Evolutionary conservation across 2,888 invertebrate genomes (phyloP).

Genomic region (Trilocha varians): DNA sequence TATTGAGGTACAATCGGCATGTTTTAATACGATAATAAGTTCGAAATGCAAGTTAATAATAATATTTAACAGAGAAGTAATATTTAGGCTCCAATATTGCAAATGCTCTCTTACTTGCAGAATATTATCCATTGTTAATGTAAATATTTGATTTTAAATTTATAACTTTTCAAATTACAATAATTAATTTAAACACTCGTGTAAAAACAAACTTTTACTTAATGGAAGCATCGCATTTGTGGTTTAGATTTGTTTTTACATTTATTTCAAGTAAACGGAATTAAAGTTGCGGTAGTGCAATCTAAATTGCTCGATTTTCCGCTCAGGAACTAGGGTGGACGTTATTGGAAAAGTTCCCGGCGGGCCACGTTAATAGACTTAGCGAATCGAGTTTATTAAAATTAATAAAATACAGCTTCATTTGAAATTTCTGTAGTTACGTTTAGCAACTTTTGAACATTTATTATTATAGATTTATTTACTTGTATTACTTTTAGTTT

Average conservation of each 20-base stretch:
- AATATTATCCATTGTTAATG: too few species aligned
- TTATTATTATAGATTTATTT: neutral
- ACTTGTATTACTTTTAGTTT: too few species aligned
- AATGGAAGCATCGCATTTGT: neutral
- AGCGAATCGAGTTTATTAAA: constrained; percentile 55
- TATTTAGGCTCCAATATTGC: too few species aligned
- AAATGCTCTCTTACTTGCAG: too few species aligned
- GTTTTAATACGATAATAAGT: too few species aligned
- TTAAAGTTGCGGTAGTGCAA: constrained; percentile 3
- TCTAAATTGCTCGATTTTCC: constrained; percentile 10
- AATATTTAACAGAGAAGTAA: too few species aligned
- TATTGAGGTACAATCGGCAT: too few species aligned
- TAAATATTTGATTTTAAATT: too few species aligned
- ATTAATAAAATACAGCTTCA: constrained; percentile 23
- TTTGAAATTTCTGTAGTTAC: neutral
- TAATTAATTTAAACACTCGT: too few species aligned
- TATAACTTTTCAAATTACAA: too few species aligned
- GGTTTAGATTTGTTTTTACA: neutral
- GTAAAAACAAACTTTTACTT: too few species aligned
- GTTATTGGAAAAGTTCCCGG: constrained; percentile 51
- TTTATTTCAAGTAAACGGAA: constrained; percentile 2
- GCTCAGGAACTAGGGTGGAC: constrained; percentile 19
- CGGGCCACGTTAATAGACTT: constrained; percentile 46
- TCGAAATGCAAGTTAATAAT: too few species aligned
- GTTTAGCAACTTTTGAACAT: neutral